phyloP scores from a whole-genome alignment of 2,888 invertebrate species.

The Cephus spinipes region DNA sequence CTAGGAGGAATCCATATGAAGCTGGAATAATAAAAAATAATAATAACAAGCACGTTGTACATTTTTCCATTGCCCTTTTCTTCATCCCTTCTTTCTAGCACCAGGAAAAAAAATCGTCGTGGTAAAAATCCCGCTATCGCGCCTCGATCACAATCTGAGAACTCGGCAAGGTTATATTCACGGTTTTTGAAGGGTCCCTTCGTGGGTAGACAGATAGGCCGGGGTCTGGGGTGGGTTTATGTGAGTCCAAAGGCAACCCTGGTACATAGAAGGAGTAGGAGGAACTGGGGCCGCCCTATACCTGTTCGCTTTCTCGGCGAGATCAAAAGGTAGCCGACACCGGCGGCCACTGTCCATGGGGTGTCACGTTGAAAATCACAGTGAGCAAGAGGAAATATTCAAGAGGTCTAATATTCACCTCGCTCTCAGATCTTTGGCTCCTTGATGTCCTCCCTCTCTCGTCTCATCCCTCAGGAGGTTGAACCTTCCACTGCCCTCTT shows the following conservation, averaged over 20 bases:
- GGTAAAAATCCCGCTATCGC: not conserved
- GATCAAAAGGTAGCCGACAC: conserved; percentile 55
- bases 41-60: not conserved
- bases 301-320: conserved; percentile 52
- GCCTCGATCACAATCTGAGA: not conserved
- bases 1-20: too few species aligned
- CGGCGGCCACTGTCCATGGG: conserved; percentile 55
- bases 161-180: not conserved
- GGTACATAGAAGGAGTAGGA: not conserved
- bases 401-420: not conserved
- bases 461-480: not conserved
- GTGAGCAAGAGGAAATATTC: not conserved
- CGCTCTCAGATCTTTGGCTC: not conserved
- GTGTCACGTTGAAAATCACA: conserved; percentile 53
- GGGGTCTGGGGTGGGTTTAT: not conserved
- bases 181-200: not conserved
- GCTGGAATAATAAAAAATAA: not conserved
- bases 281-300: conserved; percentile 33
- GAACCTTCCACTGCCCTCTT: not conserved
- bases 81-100: not conserved
- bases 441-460: not conserved
- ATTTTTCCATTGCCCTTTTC: not conserved
- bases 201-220: not conserved
- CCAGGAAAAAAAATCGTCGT: not conserved
- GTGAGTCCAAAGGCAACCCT: not conserved